Base-by-base conservation (phyloP, 2,888 invertebrate genomes). In the Caenorhabditis zanzibari region DNA sequence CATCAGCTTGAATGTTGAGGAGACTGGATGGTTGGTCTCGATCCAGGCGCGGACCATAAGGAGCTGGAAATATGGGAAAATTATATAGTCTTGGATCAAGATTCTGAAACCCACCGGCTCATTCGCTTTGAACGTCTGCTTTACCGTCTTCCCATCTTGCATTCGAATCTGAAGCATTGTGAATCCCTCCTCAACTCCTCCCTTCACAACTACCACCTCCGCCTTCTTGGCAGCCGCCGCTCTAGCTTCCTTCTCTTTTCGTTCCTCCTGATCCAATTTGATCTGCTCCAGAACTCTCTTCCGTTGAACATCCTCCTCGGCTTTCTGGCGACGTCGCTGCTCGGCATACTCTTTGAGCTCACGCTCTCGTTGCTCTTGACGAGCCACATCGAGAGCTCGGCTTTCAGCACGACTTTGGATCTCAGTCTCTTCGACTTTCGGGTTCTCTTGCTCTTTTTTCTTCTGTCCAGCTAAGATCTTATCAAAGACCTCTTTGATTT, bases 161-260 rank as follows among this genome's bases (percentile, higher is more conserved):
- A 63, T 26, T 22, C 63, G 44, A 41, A 63, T 44, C 44, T 63
- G 63, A n/a, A 63, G 24, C n/a, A n/a, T 63, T 10, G 63, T 63
- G 24, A 2, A 26, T 1, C 19, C 24, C 26, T 44, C 10, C 14
- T 63, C 63, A 0, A n/a, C 24, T 3, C 24, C 44, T n/a, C 12
- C n/a, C 2, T 26, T 26, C 24, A 44, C 44, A 12, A 54, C 54
- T 14, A 12, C 4, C 16, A 14, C 38, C 14, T 38, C 22, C 22
- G 5, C 3, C 16, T n/a, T 22, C 28, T 2, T 22, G 0, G 0
- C 22, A 6, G 61, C 38, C 1, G 28, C 44, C 7, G n/a, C 26
- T 1, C 26, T 9, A 26, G 10, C n/a, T 26, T n/a, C 44, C 16
- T 44, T 4, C n/a, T 63, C 44, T 24, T n/a, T 44, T 4, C 63